These are phyloP conservation scores for Diorhabda carinulata DNA, from an alignment of 1,140 invertebrate species.

Conservation along the genomic window DNA sequence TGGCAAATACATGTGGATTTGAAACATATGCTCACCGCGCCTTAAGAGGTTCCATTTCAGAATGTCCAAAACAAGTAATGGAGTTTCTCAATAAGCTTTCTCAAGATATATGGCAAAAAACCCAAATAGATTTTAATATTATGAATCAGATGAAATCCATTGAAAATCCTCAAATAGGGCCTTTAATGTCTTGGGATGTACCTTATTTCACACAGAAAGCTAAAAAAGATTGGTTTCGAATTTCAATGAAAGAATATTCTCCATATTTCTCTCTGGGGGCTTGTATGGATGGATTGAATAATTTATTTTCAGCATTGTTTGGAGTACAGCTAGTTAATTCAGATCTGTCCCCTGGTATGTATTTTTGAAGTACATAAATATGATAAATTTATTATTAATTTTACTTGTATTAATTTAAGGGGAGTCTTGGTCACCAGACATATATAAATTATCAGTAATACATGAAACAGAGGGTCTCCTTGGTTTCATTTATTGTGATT, in stretches of 20 bases:
- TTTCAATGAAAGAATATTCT: conserved; percentile 65
- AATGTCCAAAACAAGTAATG: conserved; percentile 71
- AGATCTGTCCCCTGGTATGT: conserved; percentile 54
- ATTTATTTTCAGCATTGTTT: conserved; percentile 76
- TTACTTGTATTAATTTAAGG: conserved; percentile 1
- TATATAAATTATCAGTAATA: conserved; percentile 84
- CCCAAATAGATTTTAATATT: conserved; percentile 64
- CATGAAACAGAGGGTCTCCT: conserved; percentile 74
- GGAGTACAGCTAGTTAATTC: conserved; percentile 70
- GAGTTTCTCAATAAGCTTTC: conserved; percentile 79
- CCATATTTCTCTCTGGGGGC: conserved; percentile 91
- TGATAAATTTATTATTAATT: not conserved
- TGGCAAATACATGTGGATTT: conserved; percentile 86
- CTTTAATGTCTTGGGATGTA: conserved; percentile 77
- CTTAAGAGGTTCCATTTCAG: conserved; percentile 80
- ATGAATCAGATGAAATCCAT: conserved; percentile 72
- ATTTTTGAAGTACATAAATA: conserved; percentile 1
- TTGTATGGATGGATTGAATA: conserved; percentile 94
- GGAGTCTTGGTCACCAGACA: conserved; percentile 69
- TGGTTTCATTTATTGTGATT: conserved; percentile 97
- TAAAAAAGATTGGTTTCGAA: conserved; percentile 65
- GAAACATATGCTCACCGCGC: conserved; percentile 83
- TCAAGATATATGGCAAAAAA: conserved; percentile 60
- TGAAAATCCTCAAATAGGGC: conserved; percentile 49
- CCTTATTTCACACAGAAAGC: conserved; percentile 73